Evolutionary conservation across 2,797 vertebrate genomes (phyloP), one percentile per base, ranked within the genome.

Genomic region (Muscicapa comitata): DNA sequence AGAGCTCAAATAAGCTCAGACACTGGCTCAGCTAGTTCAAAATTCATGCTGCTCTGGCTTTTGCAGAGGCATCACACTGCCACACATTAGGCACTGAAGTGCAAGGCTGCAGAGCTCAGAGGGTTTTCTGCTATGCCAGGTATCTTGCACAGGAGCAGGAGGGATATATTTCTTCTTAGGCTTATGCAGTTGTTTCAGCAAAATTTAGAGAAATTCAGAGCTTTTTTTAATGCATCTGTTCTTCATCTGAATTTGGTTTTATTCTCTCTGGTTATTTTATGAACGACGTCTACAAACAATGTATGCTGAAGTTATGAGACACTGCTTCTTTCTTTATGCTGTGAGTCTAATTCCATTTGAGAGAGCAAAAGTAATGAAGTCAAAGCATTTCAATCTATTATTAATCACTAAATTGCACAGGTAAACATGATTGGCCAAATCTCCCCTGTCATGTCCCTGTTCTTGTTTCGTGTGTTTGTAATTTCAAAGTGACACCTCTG

Each of bases 1-100:
- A 23, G 86, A 90, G 95, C 91, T 96, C 93, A 95, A 96, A 94
- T 88, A 72, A 94, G 65, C 86, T 95, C 91, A 93, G 71, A 45
- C 59, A 76, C 29, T 35, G 57, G 31, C 78, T 92, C 88, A 68
- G 38, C 33, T 89, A 54, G 75, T 82, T 96, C 90, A 73, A 87
- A 96, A 95, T 91, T 90, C 74, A 73, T 65, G 72, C 54, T 37
- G 45, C 62, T 54, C 53, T 74, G 66, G 48, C 35, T 86, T 95
- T 93, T 66, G 72, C 86, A 84, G 50, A 74, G 48, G 62, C 54
- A 83, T 95, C 70, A 79, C 42, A 21, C 31, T 73, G 88, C 35
- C 29, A 58, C 51, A 91, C 88, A 68, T 95, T 95, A 97, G 88
- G 84, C 86, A 95, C 71, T 80, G 50, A 61, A 96, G 35, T 65